These are phyloP conservation scores for Dynastes maya DNA, from an alignment of 2,888 invertebrate genomes.

Conservation along the genomic window DNA sequence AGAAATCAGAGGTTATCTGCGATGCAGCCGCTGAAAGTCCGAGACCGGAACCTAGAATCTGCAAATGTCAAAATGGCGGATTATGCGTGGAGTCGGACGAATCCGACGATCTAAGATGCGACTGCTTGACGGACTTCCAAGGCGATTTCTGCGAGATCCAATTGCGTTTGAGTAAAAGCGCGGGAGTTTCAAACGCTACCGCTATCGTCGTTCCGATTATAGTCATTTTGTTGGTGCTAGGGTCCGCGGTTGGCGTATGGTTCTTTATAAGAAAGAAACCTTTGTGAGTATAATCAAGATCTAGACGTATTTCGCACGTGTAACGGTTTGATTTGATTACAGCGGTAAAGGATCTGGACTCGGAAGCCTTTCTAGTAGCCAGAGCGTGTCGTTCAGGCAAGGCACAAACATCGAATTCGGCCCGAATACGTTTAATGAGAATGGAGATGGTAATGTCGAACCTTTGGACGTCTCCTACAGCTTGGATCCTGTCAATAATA, in stretches of 20 bases:
- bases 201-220: conserved; percentile 89
- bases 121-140: conserved; percentile 80
- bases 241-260: conserved; percentile 84
- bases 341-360: conserved; percentile 88
- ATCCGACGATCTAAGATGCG: conserved; percentile 78
- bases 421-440: conserved; percentile 74
- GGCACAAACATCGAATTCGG: conserved; percentile 95
- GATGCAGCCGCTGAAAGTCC: conserved; percentile 88
- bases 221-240: conserved; percentile 81
- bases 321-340: conserved; percentile 45
- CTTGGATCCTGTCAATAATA: conserved; percentile 83
- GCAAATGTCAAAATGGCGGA: conserved; percentile 92
- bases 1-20: conserved; percentile 80
- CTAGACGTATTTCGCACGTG: not conserved
- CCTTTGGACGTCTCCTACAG: conserved; percentile 86
- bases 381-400: conserved; percentile 93
- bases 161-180: conserved; percentile 75
- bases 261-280: conserved; percentile 87
- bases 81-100: conserved; percentile 76
- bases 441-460: conserved; percentile 71
- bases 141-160: conserved; percentile 83
- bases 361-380: conserved; percentile 87
- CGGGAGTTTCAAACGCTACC: conserved; percentile 75
- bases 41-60: conserved; percentile 83
- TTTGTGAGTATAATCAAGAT: conserved; percentile 77